Conservation (phyloP, 1,140 invertebrate species). For the Orius laevigatus region DNA sequence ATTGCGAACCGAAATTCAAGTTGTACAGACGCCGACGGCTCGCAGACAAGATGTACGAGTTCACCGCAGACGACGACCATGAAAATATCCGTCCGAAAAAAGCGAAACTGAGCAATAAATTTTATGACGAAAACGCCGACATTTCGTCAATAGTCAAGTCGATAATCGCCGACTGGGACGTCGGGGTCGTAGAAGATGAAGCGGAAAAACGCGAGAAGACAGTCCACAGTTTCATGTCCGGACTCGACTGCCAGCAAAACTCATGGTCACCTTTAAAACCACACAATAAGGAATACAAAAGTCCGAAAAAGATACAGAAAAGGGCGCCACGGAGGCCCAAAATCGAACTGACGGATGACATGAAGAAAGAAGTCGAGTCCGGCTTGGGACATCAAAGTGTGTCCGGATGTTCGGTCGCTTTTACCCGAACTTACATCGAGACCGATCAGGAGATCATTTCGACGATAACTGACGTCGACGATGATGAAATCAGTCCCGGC, state of each 20-base stretch:
- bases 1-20: slow-evolving; percentile 23
- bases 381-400: slow-evolving; percentile 18
- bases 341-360: slow-evolving; percentile 11
- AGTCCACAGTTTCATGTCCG: background rate
- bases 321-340: slow-evolving; percentile 1
- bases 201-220: slow-evolving; percentile 5
- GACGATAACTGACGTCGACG: slow-evolving; percentile 44
- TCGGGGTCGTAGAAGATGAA: slow-evolving; percentile 7
- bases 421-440: slow-evolving; percentile 38
- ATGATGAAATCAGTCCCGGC: slow-evolving; percentile 43
- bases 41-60: slow-evolving; percentile 80
- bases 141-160: background rate
- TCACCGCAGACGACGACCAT: slow-evolving; percentile 16
- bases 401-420: slow-evolving; percentile 32
- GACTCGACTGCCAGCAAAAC: background rate
- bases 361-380: slow-evolving; percentile 9
- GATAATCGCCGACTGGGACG: slow-evolving; percentile 13
- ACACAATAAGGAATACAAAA: background rate
- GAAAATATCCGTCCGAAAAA: too few relatives aligned
- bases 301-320: background rate
- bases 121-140: too few relatives aligned
- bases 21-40: slow-evolving; percentile 48
- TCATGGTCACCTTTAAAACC: background rate
- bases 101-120: too few relatives aligned
- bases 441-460: slow-evolving; percentile 43